These are phyloP conservation scores for Strix aluco DNA, from an alignment of 2,113 vertebrate genomes.

Conservation along the genomic window DNA sequence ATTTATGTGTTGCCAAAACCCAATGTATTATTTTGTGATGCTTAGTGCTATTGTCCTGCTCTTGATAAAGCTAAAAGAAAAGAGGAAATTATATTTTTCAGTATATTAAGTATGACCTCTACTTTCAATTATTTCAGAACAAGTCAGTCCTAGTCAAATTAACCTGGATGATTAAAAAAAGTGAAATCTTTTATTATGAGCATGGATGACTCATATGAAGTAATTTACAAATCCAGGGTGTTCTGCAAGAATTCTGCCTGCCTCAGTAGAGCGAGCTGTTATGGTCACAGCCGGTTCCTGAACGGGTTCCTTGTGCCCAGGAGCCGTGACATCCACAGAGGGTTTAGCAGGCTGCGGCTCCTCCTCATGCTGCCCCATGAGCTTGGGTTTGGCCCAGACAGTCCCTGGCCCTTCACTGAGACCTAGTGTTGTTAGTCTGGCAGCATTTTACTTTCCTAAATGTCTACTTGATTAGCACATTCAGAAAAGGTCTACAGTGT, in stretches of 20 bases:
- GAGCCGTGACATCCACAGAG: neutral
- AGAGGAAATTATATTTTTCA: slow-evolving; percentile 74
- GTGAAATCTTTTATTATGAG: neutral
- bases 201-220: neutral
- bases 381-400: neutral
- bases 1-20: slow-evolving; percentile 24
- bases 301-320: neutral
- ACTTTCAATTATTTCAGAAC: neutral
- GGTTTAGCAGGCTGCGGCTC: neutral
- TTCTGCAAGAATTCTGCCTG: neutral
- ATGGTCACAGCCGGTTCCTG: neutral
- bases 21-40: slow-evolving; percentile 8
- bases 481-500: neutral
- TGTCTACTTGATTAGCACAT: neutral
- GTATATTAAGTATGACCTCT: slow-evolving; percentile 37
- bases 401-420: neutral
- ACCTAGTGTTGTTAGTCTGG: neutral
- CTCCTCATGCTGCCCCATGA: neutral
- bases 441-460: neutral
- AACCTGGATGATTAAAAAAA: neutral
- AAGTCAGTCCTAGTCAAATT: neutral
- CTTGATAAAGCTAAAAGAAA: slow-evolving; percentile 77
- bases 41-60: slow-evolving; percentile 73
- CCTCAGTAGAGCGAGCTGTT: neutral
- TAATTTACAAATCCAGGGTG: neutral